Percentiles rank a stretch among this genome's conserved stretches.
Conservation (phyloP, 1,140 invertebrate genomes). For the Mya arenaria region DNA sequence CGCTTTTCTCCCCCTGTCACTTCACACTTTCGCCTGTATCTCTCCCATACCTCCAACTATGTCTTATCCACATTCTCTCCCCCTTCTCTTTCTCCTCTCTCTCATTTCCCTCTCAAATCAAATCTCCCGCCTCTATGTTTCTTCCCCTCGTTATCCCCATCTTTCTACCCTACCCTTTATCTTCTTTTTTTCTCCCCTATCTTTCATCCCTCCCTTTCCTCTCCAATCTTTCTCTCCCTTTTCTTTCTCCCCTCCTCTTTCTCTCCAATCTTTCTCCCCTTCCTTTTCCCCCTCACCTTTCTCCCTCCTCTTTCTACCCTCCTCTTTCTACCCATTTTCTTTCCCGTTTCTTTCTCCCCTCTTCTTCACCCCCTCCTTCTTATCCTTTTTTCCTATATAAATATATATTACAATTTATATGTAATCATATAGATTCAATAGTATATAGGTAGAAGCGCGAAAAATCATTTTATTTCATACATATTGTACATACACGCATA, state of each 20-base stretch:
- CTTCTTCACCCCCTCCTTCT: constrained; percentile 9
- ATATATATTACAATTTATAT: not conserved
- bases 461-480: not conserved
- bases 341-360: constrained; percentile 7
- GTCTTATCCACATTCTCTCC: too few species aligned
- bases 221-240: not conserved
- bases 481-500: not conserved
- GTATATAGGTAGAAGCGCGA: not conserved
- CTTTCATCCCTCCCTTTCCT: too few species aligned
- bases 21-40: too few species aligned
- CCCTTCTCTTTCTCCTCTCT: too few species aligned
- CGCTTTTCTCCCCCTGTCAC: too few species aligned
- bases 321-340: constrained; percentile 5
- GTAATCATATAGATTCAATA: not conserved
- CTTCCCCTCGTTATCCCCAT: too few species aligned
- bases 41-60: too few species aligned
- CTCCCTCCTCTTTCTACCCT: constrained; percentile 4
- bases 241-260: not conserved
- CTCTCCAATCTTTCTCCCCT: not conserved
- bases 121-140: too few species aligned
- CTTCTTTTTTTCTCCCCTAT: too few species aligned
- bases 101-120: too few species aligned
- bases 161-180: too few species aligned
- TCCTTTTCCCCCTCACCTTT: not conserved
- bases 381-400: not conserved